phyloP scores from a whole-genome alignment of 2,113 vertebrate genomes.

The Bufo gargarizans region DNA sequence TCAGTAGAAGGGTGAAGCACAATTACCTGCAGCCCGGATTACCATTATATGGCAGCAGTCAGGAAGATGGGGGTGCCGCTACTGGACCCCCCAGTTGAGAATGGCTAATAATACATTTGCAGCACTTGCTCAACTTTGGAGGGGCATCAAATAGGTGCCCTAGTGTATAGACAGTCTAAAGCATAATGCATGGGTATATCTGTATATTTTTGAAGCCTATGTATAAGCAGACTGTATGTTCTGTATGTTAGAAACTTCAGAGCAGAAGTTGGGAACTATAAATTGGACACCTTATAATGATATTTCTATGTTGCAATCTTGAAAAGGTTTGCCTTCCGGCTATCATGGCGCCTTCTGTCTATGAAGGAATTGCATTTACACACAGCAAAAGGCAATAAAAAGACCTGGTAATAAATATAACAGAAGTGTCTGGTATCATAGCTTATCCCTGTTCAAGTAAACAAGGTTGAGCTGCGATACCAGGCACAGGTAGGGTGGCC shows the following conservation, averaged over 20 bases:
- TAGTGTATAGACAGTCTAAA: not conserved
- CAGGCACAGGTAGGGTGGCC: too few species aligned
- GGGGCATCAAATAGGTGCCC: not conserved
- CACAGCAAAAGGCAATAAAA: not conserved
- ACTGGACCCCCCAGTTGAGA: not conserved
- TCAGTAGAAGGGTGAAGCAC: not conserved
- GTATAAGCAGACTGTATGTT: not conserved
- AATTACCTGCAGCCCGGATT: not conserved
- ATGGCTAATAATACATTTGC: not conserved
- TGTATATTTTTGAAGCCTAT: not conserved
- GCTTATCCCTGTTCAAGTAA: too few species aligned
- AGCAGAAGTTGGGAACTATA: not conserved
- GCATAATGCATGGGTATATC: not conserved
- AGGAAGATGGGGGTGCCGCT: not conserved
- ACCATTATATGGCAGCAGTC: not conserved
- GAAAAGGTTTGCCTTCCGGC: not conserved
- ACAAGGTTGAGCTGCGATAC: too few species aligned
- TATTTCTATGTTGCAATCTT: too few species aligned
- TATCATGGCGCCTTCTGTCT: not conserved
- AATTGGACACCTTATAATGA: not conserved
- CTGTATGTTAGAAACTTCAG: not conserved
- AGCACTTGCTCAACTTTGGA: not conserved
- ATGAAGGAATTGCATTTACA: not conserved
- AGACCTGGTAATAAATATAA: not conserved
- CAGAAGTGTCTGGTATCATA: not conserved